Evolutionary conservation across 2,888 invertebrate genomes (phyloP), one percentile per base, ranked within the genome.

Genomic region (Leptarthrus brevirostris): DNA sequence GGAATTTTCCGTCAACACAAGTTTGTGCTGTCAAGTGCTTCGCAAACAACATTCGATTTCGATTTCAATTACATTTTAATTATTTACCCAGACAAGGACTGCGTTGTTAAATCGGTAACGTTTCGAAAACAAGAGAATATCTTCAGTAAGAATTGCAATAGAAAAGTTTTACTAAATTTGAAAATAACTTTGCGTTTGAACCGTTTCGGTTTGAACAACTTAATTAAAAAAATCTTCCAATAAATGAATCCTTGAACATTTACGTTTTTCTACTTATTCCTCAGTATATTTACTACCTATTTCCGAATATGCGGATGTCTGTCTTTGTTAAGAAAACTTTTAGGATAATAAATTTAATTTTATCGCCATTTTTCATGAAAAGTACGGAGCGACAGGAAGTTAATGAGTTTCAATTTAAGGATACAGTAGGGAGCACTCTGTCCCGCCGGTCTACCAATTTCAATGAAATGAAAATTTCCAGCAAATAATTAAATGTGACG

Each of bases 11-110:
- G 16, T 8, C 26, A 18, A 47, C 47, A 26, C 16, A 47, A 40
- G 22, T 66, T 47, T 44, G 64, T n/a, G 26, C 64, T 20, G 47
- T 66, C 64, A 66, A 66, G 64, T 52, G 30, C 69, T 69, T 16
- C 24, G 69, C 52, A 69, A 69, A 69, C 52, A 52, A 69, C 64
- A 66, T 66, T 40, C 64, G 18, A 49, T 44, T 49, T 52, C 69
- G 34, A 52, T 69, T 69, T 69, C 69, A 69, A 69, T 69, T 69
- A 69, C 49, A 69, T 52, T 69, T 52, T 69, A 52, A 69, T 69
- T 69, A 69, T 69, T 69, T 69, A 34, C 34, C 52, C 69, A 69
- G 69, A 69, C 69, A 22, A 69, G 69, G 18, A 18, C 69, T 34
- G 34, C 30, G 36, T 49, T 69, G 69, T 69, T 69, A 52, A 26